phyloP scores from a whole-genome alignment of 2,797 vertebrate species.

The Emys orbicularis region DNA sequence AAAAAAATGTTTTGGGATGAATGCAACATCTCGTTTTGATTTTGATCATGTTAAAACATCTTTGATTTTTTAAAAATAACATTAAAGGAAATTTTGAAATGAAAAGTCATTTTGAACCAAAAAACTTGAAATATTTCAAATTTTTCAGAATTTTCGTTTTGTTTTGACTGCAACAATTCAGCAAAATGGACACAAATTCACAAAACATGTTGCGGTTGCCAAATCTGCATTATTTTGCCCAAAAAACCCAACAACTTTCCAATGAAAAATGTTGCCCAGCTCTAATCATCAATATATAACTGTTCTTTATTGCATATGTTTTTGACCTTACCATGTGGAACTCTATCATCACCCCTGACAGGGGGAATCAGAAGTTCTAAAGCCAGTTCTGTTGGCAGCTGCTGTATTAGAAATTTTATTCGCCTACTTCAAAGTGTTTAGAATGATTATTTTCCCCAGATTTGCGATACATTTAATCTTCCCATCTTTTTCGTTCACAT shows the following conservation, averaged over 20 bases:
- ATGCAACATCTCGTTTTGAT: background rate
- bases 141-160: background rate
- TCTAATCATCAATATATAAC: background rate
- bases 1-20: background rate
- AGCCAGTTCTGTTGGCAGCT: background rate
- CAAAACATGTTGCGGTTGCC: background rate
- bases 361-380: background rate
- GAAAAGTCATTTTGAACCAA: background rate
- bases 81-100: background rate
- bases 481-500: background rate
- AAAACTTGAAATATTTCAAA: background rate
- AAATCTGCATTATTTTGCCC: background rate
- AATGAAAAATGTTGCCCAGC: background rate
- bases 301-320: background rate
- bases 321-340: background rate
- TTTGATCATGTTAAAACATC: background rate
- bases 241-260: background rate
- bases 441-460: fast-evolving
- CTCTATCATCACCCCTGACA: background rate
- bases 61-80: background rate
- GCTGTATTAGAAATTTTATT: background rate
- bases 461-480: background rate
- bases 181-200: background rate
- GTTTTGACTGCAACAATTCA: background rate
- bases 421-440: background rate